Evolutionary conservation across 2,113 vertebrate species (phyloP).

Genomic region (Ameiurus melas): DNA sequence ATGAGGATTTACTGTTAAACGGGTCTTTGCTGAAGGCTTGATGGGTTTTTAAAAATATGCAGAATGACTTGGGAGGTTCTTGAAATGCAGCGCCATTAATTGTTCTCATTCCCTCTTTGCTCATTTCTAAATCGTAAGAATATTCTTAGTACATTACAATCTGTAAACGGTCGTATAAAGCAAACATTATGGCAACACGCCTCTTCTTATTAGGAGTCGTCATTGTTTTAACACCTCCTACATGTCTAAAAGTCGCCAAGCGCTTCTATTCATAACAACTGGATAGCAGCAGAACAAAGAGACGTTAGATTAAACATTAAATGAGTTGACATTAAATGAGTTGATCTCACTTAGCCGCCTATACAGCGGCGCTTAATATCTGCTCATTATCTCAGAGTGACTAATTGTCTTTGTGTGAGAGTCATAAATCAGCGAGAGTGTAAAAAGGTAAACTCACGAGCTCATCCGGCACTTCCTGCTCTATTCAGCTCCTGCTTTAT

Average conservation of each 20-base stretch:
- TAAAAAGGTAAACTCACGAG: neutral
- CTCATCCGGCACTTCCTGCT: neutral
- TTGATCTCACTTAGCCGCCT: neutral
- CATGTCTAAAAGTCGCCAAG: neutral
- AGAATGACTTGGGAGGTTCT: neutral
- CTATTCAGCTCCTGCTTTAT: neutral
- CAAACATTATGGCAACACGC: neutral
- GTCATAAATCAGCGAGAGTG: neutral
- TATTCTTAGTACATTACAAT: neutral
- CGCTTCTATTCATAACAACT: neutral
- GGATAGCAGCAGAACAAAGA: conserved; percentile 16
- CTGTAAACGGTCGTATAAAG: neutral
- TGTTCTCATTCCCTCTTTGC: too few relatives aligned
- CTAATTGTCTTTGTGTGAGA: neutral
- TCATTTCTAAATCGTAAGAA: neutral
- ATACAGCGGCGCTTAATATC: neutral
- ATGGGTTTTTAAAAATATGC: neutral
- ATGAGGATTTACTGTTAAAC: neutral
- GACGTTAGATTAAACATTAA: neutral
- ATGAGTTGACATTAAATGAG: neutral
- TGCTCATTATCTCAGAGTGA: neutral
- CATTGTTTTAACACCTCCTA: neutral
- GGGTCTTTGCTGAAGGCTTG: neutral
- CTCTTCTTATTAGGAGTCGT: neutral
- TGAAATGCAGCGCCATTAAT: neutral